Percentiles rank a stretch among this genome's conserved stretches.
Conservation (phyloP, 2,797 vertebrate genomes). For the Bucorvus abyssinicus region DNA sequence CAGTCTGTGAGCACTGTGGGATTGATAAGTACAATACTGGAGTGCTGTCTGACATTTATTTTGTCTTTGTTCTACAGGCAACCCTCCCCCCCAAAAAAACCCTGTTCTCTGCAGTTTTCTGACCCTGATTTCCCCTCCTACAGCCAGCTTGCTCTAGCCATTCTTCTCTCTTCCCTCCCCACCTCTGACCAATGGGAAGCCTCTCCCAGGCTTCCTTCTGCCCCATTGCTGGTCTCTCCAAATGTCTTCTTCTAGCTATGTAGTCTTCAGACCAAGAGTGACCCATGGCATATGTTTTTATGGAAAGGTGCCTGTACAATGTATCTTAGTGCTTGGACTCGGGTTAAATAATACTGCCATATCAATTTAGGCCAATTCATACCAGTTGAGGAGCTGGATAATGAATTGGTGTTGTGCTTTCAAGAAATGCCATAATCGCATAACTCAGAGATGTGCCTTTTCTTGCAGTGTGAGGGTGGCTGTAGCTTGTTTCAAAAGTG, state of each 20-base stretch:
- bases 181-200: not conserved
- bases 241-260: not conserved
- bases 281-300: not conserved
- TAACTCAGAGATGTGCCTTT: not conserved
- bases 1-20: not conserved
- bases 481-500: not conserved
- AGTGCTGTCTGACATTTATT: not conserved
- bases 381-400: not conserved
- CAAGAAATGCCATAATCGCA: not conserved
- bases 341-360: not conserved
- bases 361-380: not conserved
- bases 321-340: not conserved
- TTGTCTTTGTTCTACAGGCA: not conserved
- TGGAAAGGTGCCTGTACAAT: not conserved
- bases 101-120: not conserved
- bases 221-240: not conserved
- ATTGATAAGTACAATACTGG: not conserved
- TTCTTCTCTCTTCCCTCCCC: not conserved
- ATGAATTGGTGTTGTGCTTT: not conserved
- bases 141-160: not conserved
- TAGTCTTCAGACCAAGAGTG: not conserved
- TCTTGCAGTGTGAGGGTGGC: not conserved
- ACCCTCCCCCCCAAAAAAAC: rapidly evolving
- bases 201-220: not conserved
- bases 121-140: not conserved